Evolutionary conservation across 2,888 invertebrate species (phyloP).

Genomic region (Petrophora chlorosata): DNA sequence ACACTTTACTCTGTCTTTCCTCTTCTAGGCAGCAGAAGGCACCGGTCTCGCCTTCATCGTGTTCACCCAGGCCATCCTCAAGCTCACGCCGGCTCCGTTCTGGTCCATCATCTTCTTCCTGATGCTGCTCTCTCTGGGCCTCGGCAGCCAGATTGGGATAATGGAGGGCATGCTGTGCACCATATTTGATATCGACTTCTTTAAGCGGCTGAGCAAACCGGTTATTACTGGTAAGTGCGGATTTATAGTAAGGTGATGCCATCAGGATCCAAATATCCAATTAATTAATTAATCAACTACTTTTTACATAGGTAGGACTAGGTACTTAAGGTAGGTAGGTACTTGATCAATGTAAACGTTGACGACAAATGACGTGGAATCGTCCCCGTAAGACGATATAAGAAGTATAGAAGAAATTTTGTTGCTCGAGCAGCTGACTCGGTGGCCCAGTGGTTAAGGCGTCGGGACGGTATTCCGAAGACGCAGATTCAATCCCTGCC

Average conservation of each 20-base stretch:
- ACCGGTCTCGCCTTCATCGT: slow-evolving; percentile 98
- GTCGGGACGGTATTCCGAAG: no score
- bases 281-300: neutral
- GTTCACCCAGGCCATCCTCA: slow-evolving; percentile 98
- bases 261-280: no score
- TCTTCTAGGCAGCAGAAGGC: slow-evolving; percentile 93
- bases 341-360: no score
- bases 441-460: no score
- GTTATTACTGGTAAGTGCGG: slow-evolving; percentile 89
- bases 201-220: slow-evolving; percentile 94
- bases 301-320: no score
- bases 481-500: no score
- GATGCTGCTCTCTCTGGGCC: slow-evolving; percentile 96
- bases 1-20: neutral
- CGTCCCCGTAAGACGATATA: no score
- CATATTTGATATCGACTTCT: slow-evolving; percentile 95
- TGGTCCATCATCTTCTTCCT: slow-evolving; percentile 98
- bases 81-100: slow-evolving; percentile 96
- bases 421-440: no score
- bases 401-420: no score
- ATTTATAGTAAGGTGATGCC: no score
- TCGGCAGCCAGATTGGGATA: slow-evolving; percentile 98
- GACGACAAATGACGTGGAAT: no score
- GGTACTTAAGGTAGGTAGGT: no score
- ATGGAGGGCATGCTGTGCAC: slow-evolving; percentile 98